Evolutionary conservation across 2,113 vertebrate species (phyloP).

Genomic region (Dunckerocampus dactyliophorus): DNA sequence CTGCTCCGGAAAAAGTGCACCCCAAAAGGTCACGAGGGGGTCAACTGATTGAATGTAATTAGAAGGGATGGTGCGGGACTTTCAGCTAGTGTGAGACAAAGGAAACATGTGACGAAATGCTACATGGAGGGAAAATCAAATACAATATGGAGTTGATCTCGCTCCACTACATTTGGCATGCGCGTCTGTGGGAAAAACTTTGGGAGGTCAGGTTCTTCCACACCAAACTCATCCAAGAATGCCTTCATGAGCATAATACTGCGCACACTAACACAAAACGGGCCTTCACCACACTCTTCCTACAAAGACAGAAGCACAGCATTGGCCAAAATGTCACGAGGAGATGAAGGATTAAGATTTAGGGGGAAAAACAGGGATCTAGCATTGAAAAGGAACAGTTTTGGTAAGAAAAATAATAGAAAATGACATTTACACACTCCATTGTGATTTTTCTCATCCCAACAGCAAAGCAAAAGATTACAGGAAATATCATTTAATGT

Average conservation of each 20-base stretch:
- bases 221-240: background rate
- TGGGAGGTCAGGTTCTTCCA: background rate
- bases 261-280: too few species aligned
- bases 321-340: background rate
- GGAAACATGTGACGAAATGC: slow-evolving; percentile 33
- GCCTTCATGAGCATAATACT: too few species aligned
- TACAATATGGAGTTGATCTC: background rate
- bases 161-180: background rate
- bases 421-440: too few species aligned
- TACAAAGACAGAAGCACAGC: background rate
- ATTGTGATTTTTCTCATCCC: too few species aligned
- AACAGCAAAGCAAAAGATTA: too few species aligned
- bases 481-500: too few species aligned
- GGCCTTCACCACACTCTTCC: too few species aligned
- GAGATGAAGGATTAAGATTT: too few species aligned
- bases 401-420: too few species aligned
- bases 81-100: slow-evolving; percentile 49
- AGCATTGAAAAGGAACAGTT: too few species aligned
- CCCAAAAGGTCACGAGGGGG: slow-evolving; percentile 55
- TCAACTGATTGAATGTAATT: slow-evolving; percentile 65
- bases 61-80: slow-evolving; percentile 50
- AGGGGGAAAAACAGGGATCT: too few species aligned
- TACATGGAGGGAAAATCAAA: too few species aligned
- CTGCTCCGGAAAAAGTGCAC: slow-evolving; percentile 45
- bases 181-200: background rate